phyloP scores from a whole-genome alignment of 2,888 invertebrate genomes.

The Esperia sulphurella region DNA sequence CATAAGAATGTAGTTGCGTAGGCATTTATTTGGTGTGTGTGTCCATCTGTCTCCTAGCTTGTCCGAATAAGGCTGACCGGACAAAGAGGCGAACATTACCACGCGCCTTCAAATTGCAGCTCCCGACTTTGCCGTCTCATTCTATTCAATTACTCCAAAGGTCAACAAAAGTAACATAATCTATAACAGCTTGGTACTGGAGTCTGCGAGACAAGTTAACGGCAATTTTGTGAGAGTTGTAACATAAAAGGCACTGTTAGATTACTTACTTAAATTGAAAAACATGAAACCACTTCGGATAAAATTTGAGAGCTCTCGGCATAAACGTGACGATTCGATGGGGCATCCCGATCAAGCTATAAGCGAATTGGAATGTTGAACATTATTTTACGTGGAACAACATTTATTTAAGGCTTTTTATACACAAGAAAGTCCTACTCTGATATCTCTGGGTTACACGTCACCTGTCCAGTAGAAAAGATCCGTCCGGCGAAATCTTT shows the following conservation, averaged over 20 bases:
- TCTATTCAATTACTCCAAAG: constrained; percentile 58
- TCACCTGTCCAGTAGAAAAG: constrained; percentile 18
- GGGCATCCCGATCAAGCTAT: constrained; percentile 11
- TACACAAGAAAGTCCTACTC: not conserved
- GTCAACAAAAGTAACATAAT: constrained; percentile 37
- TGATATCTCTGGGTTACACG: constrained; percentile 6
- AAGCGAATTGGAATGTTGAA: constrained; percentile 14
- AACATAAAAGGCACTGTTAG: constrained; percentile 2
- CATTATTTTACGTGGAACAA: constrained; percentile 19
- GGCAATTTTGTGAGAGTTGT: constrained; percentile 5
- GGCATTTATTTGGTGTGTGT: constrained; percentile 2
- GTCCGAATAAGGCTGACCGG: constrained; percentile 34
- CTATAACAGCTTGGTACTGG: constrained; percentile 9
- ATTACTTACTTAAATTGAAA: constrained; percentile 9
- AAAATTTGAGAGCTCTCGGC: constrained; percentile 15
- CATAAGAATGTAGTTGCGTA: not conserved
- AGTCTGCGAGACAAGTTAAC: not conserved
- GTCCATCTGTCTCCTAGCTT: constrained; percentile 31
- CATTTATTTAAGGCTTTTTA: constrained; percentile 1
- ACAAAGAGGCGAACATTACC: constrained; percentile 43
- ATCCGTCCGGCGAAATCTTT: constrained; percentile 17
- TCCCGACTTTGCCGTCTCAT: constrained; percentile 51
- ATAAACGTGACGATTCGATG: constrained; percentile 13
- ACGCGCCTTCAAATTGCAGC: constrained; percentile 50
- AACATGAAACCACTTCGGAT: constrained; percentile 10